phyloP scores from a whole-genome alignment of 2,113 vertebrate species.

The Anarrhichthys ocellatus region DNA sequence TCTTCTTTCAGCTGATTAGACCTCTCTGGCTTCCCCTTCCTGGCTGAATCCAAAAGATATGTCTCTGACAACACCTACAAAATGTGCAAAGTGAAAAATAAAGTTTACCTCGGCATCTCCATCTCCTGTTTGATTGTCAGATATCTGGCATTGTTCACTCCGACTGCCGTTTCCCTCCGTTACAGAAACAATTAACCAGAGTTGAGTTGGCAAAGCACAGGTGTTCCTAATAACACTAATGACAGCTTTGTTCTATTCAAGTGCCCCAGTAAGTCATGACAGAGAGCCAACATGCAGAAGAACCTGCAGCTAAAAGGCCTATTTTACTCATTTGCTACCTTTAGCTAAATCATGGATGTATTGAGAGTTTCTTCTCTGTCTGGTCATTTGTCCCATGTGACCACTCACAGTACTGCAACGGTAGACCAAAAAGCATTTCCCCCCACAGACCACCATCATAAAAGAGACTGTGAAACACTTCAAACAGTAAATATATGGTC shows the following conservation, averaged over 20 bases:
- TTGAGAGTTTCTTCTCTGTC: too few species aligned
- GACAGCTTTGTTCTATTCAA: neutral
- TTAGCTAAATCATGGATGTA: too few species aligned
- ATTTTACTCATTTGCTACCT: too few species aligned
- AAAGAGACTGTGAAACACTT: too few species aligned
- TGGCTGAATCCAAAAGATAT: neutral
- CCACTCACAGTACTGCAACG: too few species aligned
- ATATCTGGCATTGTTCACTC: too few species aligned
- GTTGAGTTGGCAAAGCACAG: neutral
- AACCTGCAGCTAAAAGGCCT: neutral
- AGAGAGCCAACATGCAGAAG: neutral
- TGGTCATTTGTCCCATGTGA: too few species aligned
- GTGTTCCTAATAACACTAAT: neutral
- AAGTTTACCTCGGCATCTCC: constrained; percentile 3
- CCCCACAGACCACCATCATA: too few species aligned
- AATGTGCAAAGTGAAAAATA: constrained; percentile 5
- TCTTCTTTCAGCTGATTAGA: neutral
- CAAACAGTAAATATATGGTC: too few species aligned
- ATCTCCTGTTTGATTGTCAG: neutral
- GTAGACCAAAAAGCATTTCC: too few species aligned
- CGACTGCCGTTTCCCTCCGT: neutral
- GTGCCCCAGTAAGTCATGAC: neutral
- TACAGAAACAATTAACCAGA: neutral
- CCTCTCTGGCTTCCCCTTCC: neutral
- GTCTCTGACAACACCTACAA: neutral